Conservation (phyloP, 23 tunicate genomes). For the Trididemnum miniatum region DNA sequence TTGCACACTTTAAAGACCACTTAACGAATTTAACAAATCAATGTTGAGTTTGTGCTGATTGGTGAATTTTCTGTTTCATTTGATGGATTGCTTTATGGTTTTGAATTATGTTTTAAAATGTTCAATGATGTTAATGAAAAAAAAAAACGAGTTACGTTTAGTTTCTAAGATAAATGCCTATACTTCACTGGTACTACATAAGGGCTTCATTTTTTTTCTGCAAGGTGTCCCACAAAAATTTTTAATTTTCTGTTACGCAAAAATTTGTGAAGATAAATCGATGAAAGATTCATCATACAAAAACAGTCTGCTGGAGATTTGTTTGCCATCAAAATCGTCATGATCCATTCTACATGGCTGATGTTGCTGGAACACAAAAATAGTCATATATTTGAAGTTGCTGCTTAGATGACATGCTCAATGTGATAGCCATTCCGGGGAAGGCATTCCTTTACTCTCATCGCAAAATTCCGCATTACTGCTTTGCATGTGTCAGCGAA, state of each 20-base stretch:
- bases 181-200: too few species aligned
- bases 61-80: too few species aligned
- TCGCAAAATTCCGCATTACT: not conserved
- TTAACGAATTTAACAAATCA: too few species aligned
- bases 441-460: not conserved
- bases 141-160: too few species aligned
- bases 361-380: not conserved
- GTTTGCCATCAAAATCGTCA: not conserved
- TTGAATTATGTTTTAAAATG: too few species aligned
- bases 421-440: not conserved
- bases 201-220: too few species aligned
- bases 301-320: not conserved
- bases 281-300: not conserved
- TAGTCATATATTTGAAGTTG: not conserved
- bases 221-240: not conserved
- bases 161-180: too few species aligned
- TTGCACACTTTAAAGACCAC: too few species aligned
- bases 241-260: not conserved
- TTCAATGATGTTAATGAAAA: too few species aligned
- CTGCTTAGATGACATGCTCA: not conserved
- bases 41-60: too few species aligned
- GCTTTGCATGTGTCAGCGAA: not conserved
- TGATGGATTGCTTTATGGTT: too few species aligned
- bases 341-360: not conserved
- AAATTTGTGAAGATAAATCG: not conserved